Conservation (phyloP, 2,113 vertebrate genomes). For the Rana temporaria region DNA sequence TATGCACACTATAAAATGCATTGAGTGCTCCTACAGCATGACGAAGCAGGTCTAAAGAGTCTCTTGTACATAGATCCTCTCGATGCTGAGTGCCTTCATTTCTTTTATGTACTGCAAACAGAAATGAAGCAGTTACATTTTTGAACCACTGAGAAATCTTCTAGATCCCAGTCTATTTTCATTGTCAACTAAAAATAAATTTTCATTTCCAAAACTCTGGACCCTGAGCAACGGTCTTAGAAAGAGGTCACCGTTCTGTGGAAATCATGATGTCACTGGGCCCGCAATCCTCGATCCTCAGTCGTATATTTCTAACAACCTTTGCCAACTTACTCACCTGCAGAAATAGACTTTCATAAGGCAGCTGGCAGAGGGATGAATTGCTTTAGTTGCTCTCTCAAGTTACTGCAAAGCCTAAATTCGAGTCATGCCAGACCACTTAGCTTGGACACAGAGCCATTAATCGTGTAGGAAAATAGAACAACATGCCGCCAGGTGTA, state of each 20-base stretch:
- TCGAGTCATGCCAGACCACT: slow-evolving; percentile 16
- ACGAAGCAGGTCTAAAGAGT: too few species aligned
- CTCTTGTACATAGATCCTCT: too few species aligned
- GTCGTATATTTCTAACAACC: background rate
- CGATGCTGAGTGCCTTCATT: too few species aligned
- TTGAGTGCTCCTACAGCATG: too few species aligned
- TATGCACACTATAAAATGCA: too few species aligned
- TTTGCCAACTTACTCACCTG: slow-evolving; percentile 30
- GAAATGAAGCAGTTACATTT: too few species aligned
- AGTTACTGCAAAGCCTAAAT: slow-evolving; percentile 34
- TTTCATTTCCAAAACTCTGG: background rate
- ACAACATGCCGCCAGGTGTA: slow-evolving; percentile 32
- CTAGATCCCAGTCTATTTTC: too few species aligned
- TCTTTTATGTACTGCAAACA: too few species aligned
- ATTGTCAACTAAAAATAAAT: background rate
- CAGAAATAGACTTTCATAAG: slow-evolving; percentile 14
- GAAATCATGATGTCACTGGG: slow-evolving; percentile 3
- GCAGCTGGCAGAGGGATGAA: slow-evolving; percentile 33
- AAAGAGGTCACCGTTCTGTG: background rate
- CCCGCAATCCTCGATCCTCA: background rate
- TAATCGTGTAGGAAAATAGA: slow-evolving; percentile 10
- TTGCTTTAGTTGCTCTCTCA: slow-evolving; percentile 19
- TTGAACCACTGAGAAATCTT: too few species aligned
- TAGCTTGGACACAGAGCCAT: slow-evolving; percentile 26
- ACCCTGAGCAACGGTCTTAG: background rate